Evolutionary conservation across 92 coral and sea anemone genomes (phyloP).

Genomic region (Meandrina meandrites): DNA sequence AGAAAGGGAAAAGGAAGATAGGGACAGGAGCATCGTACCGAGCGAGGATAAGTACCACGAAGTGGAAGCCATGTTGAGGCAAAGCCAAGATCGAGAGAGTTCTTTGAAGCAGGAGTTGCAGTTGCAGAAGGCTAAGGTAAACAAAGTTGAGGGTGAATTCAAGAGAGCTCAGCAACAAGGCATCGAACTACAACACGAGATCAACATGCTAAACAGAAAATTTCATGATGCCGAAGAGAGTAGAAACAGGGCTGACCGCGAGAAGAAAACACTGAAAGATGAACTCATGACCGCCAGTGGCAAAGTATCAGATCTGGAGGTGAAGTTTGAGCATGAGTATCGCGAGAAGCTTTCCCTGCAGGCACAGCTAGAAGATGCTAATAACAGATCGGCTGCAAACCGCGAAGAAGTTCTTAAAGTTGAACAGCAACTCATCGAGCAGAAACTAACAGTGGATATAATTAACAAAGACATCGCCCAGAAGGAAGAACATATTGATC

Average conservation of each 20-base stretch:
- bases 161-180: constrained; percentile 84
- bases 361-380: constrained; percentile 83
- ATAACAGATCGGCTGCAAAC: constrained; percentile 66
- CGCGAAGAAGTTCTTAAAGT: constrained; percentile 87
- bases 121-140: constrained; percentile 70
- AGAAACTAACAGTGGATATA: constrained; percentile 71
- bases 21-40: constrained; percentile 50
- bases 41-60: constrained; percentile 52
- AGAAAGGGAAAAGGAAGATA: constrained; percentile 68
- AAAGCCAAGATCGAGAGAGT: constrained; percentile 72
- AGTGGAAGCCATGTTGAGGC: constrained; percentile 49
- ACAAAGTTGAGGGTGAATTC: constrained; percentile 82
- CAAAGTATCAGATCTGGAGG: constrained; percentile 90
- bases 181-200: constrained; percentile 88
- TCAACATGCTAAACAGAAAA: constrained; percentile 78
- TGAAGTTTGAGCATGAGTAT: constrained; percentile 86
- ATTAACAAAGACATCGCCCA: constrained; percentile 76
- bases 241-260: constrained; percentile 77
- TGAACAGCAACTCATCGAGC: constrained; percentile 89
- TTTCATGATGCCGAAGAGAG: constrained; percentile 74
- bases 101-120: constrained; percentile 82
- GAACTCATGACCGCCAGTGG: constrained; percentile 68
- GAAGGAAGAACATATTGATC: constrained; percentile 75
- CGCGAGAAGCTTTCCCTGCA: constrained; percentile 89
- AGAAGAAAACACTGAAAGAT: constrained; percentile 79